Base-by-base conservation (phyloP, 2,113 vertebrate species). In the Siphamia tubifer region DNA sequence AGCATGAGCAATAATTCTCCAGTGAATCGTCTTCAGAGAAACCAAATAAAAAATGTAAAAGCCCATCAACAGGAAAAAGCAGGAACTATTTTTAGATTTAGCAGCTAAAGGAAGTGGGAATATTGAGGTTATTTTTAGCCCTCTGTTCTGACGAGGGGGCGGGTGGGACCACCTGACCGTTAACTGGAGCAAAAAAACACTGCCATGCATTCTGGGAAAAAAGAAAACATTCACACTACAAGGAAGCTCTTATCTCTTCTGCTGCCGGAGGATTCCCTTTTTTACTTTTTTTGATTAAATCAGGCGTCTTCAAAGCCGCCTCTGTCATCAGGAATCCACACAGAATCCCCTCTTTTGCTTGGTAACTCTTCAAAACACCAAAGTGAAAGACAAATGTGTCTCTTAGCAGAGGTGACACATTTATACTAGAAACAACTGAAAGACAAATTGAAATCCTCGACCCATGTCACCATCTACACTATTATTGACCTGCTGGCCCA, bases 401-500 rank as follows among this genome's bases (percentile, higher is more conserved):
- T 64, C 64, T 39, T 31, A 53, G 75, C 34, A 53, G 75, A 78
- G 72, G 53, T 23, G 36, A 53, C 20, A 4, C 11, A 38, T 68
- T 81, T 80, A 72, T 54, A 67, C 86, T 76, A 82, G 45, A 35
- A 89, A 78, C 32, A 49, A 40, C 68, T 77, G 71, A 82, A 87
- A 84, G 21, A 20, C 68, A 90, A 89, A 86, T 20, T 63, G 58
- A 72, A 66, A 77, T 58, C 70, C 39, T 51, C 27, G 43, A 45
- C 19, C 61, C 74, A 74, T 53, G 56, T 34, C 8, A 56, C 28
- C 64, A 65, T 60, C 68, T 49, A 66, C 77, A 54, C 53, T 87
- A 48, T 74, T 82, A 90, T 79, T 91, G 90, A 92, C 86, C 84
- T 6, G 66, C 58, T 74, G 25, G 25, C 12, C 0, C 51, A 40